Percentiles rank a stretch among this genome's conserved stretches.
Conservation (phyloP, 2,797 vertebrate species). For the Spinibarbus caldwelli region DNA sequence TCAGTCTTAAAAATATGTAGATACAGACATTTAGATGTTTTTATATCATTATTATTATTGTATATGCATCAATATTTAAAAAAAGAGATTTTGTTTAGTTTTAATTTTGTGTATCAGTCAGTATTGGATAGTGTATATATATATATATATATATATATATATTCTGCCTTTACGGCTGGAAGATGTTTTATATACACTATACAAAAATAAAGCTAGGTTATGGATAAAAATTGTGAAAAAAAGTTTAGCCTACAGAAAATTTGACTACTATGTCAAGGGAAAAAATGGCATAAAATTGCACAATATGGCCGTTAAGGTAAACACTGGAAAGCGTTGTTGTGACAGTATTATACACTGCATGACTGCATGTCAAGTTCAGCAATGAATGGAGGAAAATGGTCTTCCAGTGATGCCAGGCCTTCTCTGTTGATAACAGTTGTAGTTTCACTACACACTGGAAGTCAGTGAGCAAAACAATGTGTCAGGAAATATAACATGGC, state of each 20-base stretch:
- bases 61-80: background rate
- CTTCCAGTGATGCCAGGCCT: conserved; percentile 47
- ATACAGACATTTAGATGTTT: background rate
- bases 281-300: background rate
- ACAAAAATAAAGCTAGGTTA: too few species aligned
- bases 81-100: background rate
- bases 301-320: background rate
- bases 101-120: background rate
- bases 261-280: background rate
- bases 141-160: too few species aligned
- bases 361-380: background rate
- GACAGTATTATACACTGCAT: conserved; percentile 1
- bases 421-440: background rate
- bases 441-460: conserved; percentile 25
- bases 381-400: background rate
- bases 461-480: conserved; percentile 27
- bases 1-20: background rate
- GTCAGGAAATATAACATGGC: conserved; percentile 25
- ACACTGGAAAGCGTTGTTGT: background rate
- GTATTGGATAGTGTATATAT: too few species aligned
- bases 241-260: background rate
- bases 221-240: background rate
- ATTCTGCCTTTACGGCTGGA: too few species aligned
- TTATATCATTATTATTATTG: background rate
- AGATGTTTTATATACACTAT: too few species aligned